These are phyloP conservation scores for Bubo blakistoni DNA, from an alignment of 2,113 vertebrate genomes.

Conservation along the genomic window DNA sequence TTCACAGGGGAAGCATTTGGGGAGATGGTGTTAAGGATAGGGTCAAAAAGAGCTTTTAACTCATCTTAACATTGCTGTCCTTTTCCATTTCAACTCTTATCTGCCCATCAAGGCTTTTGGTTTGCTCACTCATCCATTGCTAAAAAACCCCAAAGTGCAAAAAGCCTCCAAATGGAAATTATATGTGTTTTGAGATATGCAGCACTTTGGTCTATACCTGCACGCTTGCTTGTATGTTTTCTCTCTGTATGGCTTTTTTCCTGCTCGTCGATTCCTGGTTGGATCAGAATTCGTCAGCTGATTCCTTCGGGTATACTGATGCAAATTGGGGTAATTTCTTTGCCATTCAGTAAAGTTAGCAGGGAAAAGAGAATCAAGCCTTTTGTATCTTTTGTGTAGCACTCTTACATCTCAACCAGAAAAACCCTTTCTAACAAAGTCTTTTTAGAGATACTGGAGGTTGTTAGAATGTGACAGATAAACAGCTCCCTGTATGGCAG, in stretches of 20 bases:
- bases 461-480: slow-evolving; percentile 18
- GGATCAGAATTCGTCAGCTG: neutral
- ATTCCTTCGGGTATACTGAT: neutral
- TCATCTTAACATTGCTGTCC: slow-evolving; percentile 64
- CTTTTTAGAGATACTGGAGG: neutral
- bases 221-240: neutral
- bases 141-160: neutral
- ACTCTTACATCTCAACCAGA: neutral
- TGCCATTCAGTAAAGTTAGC: neutral
- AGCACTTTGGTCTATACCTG: neutral
- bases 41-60: slow-evolving; percentile 74
- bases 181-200: slow-evolving; percentile 1
- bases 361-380: neutral
- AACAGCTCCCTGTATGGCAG: neutral
- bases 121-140: slow-evolving; percentile 67
- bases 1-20: slow-evolving; percentile 72
- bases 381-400: slow-evolving; percentile 29
- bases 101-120: slow-evolving; percentile 66
- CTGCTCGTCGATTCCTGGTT: neutral
- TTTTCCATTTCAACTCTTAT: slow-evolving; percentile 67
- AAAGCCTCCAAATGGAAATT: slow-evolving; percentile 27
- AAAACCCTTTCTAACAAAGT: neutral
- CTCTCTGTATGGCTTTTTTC: neutral
- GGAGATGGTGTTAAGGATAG: slow-evolving; percentile 60
- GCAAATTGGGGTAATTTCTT: neutral